Conservation (phyloP, 2,113 vertebrate species). For the Bambusicola thoracicus region DNA sequence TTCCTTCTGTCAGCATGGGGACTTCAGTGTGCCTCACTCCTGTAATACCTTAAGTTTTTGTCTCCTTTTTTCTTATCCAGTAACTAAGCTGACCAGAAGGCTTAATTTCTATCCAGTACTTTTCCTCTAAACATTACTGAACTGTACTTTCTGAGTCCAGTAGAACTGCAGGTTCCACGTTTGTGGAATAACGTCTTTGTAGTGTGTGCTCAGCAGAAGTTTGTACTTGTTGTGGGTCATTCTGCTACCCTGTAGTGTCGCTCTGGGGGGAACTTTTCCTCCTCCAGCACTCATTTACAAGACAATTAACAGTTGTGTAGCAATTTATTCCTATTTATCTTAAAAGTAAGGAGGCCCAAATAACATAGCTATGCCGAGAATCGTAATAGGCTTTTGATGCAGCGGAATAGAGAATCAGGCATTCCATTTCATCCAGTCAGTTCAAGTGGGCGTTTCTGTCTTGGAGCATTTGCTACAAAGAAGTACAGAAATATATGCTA, state of each 20-base stretch:
- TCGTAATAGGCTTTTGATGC: not conserved
- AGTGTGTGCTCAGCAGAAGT: not conserved
- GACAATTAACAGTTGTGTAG: not conserved
- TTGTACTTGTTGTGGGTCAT: not conserved
- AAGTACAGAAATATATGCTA: too few species aligned
- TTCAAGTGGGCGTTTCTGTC: not conserved
- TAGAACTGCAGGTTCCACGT: not conserved
- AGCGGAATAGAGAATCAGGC: not conserved
- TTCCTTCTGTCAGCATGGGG: not conserved
- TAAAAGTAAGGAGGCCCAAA: not conserved
- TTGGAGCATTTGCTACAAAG: not conserved
- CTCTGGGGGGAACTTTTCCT: not conserved
- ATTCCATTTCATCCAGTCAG: not conserved
- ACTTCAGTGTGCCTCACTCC: not conserved
- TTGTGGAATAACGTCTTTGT: not conserved
- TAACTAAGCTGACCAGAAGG: not conserved
- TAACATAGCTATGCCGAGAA: too few species aligned
- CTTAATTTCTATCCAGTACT: not conserved
- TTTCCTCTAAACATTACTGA: not conserved
- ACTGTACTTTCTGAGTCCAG: not conserved
- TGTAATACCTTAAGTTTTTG: not conserved
- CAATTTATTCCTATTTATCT: not conserved
- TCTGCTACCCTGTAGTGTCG: not conserved
- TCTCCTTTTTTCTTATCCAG: not conserved
- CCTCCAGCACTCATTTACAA: not conserved